Conservation (phyloP, 2,888 invertebrate species). For the Orthosia gracilis region DNA sequence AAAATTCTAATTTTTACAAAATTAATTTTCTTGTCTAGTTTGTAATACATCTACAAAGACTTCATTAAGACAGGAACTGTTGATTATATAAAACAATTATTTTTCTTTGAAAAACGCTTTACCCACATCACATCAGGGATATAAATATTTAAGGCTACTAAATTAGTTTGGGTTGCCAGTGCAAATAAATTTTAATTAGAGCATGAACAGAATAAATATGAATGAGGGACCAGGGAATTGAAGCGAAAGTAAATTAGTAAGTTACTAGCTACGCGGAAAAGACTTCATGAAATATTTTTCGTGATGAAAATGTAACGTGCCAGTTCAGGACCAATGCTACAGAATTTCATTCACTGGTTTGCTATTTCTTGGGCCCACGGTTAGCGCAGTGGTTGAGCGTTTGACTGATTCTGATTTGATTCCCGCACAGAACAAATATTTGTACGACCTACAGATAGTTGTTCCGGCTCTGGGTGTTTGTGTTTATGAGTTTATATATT, state of each 20-base stretch:
- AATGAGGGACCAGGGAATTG: conserved; percentile 20
- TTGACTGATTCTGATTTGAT: too few species aligned
- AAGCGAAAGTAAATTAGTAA: conserved; percentile 13
- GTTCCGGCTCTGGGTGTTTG: too few species aligned
- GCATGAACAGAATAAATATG: conserved; percentile 23
- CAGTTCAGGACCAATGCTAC: neutral
- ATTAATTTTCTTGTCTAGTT: conserved; percentile 8
- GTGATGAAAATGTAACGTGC: neutral
- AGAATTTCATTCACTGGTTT: neutral
- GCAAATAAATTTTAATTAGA: conserved; percentile 36
- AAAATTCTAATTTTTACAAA: neutral
- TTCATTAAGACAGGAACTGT: conserved; percentile 5
- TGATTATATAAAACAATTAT: conserved; percentile 19
- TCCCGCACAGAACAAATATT: too few species aligned
- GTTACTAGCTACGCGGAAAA: neutral
- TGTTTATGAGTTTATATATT: too few species aligned
- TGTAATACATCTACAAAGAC: conserved; percentile 1
- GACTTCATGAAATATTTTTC: conserved; percentile 10
- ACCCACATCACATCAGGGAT: neutral
- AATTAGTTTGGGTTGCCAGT: conserved; percentile 18
- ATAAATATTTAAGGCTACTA: conserved; percentile 16
- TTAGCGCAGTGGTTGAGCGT: too few species aligned
- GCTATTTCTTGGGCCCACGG: neutral
- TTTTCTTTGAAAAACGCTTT: neutral
- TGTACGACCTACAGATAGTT: too few species aligned